Percentiles rank a stretch among this genome's conserved stretches.
Conservation (phyloP, 2,888 invertebrate genomes). For the Timema cristinae region DNA sequence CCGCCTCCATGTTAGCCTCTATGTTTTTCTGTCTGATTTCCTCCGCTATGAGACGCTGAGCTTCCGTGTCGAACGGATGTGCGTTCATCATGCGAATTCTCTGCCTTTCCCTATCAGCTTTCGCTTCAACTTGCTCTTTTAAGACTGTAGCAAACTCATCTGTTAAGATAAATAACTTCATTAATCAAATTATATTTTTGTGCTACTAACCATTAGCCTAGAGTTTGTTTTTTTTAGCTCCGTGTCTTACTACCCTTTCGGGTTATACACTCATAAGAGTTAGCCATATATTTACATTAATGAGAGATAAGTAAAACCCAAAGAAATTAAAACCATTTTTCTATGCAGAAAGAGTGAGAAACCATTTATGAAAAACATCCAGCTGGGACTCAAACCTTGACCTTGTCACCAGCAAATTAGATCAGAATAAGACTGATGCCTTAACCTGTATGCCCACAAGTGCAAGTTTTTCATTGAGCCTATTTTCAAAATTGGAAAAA, state of each 20-base stretch:
- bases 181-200: too few species aligned
- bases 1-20: conserved; percentile 97
- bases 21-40: conserved; percentile 95
- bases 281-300: neutral
- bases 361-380: too few species aligned
- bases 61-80: conserved; percentile 93
- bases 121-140: conserved; percentile 74
- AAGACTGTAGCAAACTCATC: conserved; percentile 76
- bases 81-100: conserved; percentile 84
- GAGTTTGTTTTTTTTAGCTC: neutral
- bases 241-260: too few species aligned
- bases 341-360: neutral
- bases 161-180: conserved; percentile 38
- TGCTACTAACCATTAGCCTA: neutral
- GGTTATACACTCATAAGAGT: neutral
- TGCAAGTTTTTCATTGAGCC: too few species aligned
- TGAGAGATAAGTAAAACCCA: neutral
- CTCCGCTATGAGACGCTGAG: conserved; percentile 91
- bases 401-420: too few species aligned
- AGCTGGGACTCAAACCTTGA: too few species aligned
- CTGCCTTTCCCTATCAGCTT: conserved; percentile 78
- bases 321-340: neutral
- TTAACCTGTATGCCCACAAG: too few species aligned
- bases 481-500: too few species aligned
- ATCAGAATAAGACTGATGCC: too few species aligned